A percentile compares a stretch with the other conserved stretches of the same genome.
These are phyloP conservation scores for Sturnus vulgaris DNA, from an alignment of 2,113 vertebrate genomes.

Conservation along the genomic window DNA sequence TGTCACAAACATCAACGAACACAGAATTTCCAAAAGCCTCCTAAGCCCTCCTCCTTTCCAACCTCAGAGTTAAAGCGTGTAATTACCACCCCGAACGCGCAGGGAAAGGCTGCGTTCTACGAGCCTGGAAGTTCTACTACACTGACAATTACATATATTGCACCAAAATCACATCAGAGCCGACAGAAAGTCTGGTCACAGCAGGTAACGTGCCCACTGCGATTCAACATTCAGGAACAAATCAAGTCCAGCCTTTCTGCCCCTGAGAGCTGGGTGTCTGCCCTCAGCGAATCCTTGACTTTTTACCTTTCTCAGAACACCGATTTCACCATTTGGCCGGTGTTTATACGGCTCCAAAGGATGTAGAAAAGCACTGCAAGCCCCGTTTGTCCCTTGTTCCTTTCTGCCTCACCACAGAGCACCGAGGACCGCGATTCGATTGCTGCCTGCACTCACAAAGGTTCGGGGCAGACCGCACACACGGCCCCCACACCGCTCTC, in stretches of 20 bases:
- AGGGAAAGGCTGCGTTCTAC: accelerated
- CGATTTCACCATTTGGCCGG: neutral
- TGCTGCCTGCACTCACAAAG: neutral
- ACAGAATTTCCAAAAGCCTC: neutral
- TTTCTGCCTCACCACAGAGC: neutral
- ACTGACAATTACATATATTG: neutral
- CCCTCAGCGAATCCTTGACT: neutral
- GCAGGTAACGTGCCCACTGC: accelerated
- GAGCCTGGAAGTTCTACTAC: neutral
- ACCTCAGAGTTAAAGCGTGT: neutral
- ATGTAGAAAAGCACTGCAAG: accelerated
- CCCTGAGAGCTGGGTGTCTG: neutral
- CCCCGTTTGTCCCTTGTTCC: accelerated
- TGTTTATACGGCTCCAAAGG: neutral
- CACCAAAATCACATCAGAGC: neutral
- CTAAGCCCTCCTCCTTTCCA: neutral
- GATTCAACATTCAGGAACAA: neutral
- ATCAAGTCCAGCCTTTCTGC: neutral
- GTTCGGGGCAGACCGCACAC: neutral
- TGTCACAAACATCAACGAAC: neutral
- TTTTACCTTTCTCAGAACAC: neutral
- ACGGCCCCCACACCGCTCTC: neutral
- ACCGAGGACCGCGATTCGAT: accelerated
- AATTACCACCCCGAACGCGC: neutral
- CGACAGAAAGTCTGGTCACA: neutral